Conservation (phyloP, 2,888 invertebrate species). For the Keiferia lycopersicella region DNA sequence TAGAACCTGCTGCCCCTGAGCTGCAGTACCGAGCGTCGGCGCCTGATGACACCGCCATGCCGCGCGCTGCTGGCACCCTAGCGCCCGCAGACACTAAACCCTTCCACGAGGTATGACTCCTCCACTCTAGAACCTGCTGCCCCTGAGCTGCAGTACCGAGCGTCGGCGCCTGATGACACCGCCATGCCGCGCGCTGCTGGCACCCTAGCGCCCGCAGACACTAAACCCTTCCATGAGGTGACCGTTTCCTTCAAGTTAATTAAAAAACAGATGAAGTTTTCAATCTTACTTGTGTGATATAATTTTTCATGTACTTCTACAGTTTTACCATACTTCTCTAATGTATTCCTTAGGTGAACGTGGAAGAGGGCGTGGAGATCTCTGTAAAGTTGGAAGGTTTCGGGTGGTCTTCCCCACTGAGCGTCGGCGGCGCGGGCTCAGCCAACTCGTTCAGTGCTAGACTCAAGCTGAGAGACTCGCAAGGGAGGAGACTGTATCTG, state of each 20-base stretch:
- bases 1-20: conserved; percentile 93
- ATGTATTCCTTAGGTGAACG: conserved; percentile 80
- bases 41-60: conserved; percentile 39
- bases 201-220: conserved; percentile 61
- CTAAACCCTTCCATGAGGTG: conserved; percentile 60
- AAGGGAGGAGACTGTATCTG: conserved; percentile 87
- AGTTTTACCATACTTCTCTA: too few species aligned
- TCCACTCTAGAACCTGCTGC: conserved; percentile 87
- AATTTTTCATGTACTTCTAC: too few species aligned
- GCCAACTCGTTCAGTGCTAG: conserved; percentile 82
- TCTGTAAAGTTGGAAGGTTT: conserved; percentile 92
- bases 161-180: conserved; percentile 42
- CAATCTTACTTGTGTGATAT: too few species aligned
- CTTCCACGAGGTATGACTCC: conserved; percentile 59
- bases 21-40: conserved; percentile 79
- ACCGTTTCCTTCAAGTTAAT: too few species aligned
- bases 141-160: conserved; percentile 86
- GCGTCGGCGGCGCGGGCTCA: conserved; percentile 65
- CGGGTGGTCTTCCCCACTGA: conserved; percentile 85
- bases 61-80: conserved; percentile 50
- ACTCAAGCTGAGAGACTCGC: conserved; percentile 88
- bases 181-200: conserved; percentile 42
- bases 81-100: conserved; percentile 62
- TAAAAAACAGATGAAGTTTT: too few species aligned
- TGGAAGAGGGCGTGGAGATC: conserved; percentile 87